phyloP scores from a whole-genome alignment of 2,113 vertebrate species.

The Callopanchax toddi region DNA sequence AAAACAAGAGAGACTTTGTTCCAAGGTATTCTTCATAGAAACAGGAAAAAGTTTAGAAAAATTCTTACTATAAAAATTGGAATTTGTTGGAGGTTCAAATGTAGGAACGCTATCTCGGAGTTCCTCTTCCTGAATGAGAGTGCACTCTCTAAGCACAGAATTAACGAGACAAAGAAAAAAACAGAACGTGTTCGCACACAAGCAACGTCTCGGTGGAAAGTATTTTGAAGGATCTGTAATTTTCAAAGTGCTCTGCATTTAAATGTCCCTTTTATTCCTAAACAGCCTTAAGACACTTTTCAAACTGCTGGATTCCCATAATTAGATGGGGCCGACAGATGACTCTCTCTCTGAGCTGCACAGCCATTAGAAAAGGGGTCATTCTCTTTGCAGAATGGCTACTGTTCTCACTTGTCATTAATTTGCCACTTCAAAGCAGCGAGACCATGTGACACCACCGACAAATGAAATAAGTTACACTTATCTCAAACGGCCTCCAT shows the following conservation, averaged over 20 bases:
- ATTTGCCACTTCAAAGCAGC: constrained; percentile 95
- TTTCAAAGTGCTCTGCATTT: constrained; percentile 95
- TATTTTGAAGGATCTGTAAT: constrained; percentile 96
- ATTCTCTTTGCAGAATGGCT: constrained; percentile 93
- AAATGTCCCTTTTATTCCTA: constrained; percentile 98
- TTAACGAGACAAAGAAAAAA: constrained; percentile 91
- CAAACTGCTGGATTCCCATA: constrained; percentile 94
- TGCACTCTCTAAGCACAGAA: constrained; percentile 90
- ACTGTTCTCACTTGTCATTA: constrained; percentile 95
- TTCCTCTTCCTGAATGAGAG: constrained; percentile 67
- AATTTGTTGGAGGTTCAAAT: constrained; percentile 53
- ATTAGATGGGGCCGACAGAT: constrained; percentile 98
- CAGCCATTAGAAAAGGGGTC: constrained; percentile 95
- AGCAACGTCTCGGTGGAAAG: constrained; percentile 87
- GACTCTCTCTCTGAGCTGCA: constrained; percentile 89
- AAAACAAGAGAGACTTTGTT: constrained; percentile 41
- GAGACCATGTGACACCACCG: constrained; percentile 89
- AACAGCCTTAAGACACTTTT: constrained; percentile 96
- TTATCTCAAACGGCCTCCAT: constrained; percentile 92
- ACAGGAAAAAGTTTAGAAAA: constrained; percentile 13
- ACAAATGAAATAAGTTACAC: constrained; percentile 93
- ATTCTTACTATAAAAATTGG: constrained; percentile 82
- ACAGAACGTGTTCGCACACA: constrained; percentile 69
- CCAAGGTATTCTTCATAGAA: constrained; percentile 23
- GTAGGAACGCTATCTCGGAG: constrained; percentile 21